Evolutionary conservation across 2,888 invertebrate species (phyloP).

Genomic region (Plagiodera versicolora): DNA sequence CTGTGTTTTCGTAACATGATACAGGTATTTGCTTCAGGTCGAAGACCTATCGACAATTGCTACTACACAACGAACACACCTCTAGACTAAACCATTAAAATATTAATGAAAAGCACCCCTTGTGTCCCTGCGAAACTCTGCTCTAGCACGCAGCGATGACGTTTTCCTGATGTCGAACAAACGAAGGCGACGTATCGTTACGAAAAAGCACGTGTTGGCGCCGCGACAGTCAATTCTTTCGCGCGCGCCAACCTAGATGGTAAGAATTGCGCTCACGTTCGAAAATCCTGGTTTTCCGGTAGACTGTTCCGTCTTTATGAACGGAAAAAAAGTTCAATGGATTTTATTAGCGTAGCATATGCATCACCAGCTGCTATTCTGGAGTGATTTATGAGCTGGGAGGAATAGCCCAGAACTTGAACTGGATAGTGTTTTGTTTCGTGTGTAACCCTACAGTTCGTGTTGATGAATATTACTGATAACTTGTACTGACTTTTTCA

Average conservation of each 20-base stretch:
- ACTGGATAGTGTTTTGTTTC: background rate
- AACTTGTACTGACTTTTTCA: too few relatives aligned
- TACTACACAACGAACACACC: slow-evolving; percentile 27
- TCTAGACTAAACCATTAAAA: slow-evolving; percentile 34
- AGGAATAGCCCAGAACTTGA: background rate
- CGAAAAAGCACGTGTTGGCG: slow-evolving; percentile 45
- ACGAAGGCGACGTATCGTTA: slow-evolving; percentile 32
- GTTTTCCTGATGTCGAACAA: slow-evolving; percentile 25
- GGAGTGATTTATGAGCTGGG: background rate
- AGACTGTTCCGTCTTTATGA: background rate
- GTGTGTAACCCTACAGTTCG: background rate
- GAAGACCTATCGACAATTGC: slow-evolving; percentile 9
- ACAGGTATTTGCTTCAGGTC: background rate
- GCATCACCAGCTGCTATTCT: background rate
- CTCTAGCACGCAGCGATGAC: slow-evolving; percentile 16
- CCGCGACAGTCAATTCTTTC: slow-evolving; percentile 46
- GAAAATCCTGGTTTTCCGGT: background rate
- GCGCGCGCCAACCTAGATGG: slow-evolving; percentile 43
- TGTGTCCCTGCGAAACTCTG: slow-evolving; percentile 13
- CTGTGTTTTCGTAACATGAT: slow-evolving; percentile 5
- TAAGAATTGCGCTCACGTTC: slow-evolving; percentile 24
- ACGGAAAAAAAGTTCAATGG: background rate
- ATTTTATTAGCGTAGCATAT: background rate
- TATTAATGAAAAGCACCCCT: slow-evolving; percentile 34
- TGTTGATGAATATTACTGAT: too few relatives aligned